Base-by-base conservation (phyloP, 2,888 invertebrate genomes). In the Esperia sulphurella region DNA sequence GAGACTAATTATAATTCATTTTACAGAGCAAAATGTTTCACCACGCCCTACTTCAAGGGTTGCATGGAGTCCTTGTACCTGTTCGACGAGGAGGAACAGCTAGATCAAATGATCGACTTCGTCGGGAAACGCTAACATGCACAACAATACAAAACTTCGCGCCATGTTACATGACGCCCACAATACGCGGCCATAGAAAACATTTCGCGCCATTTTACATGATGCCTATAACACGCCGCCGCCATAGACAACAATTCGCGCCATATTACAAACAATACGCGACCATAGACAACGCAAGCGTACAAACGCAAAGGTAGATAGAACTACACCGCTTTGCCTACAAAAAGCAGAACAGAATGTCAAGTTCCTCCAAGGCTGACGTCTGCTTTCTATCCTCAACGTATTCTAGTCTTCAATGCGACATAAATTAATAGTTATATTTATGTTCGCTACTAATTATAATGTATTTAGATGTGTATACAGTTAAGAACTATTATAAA, bases 11-110 rank as follows among this genome's bases (percentile, higher is more conserved):
- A 40, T 40, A 41, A 37, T 66, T 59, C 51, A n/a, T 62, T 73
- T 87, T 91, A 39, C 92, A 95, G 95, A 91, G 92, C 92, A 77
- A 91, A 93, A 86, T 95, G 95, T 91, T 95, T 95, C 90, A 92
- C 93, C 77, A 93, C 93, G 83, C 91, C 92, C 90, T 94, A 93
- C 91, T 95, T 95, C 91, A 92, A 92, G 90, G 94, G 94, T 89
- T 95, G 95, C 90, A 91, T 94, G 90, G 93, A 94, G 90, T 93
- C 94, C 82, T 91, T 95, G 88, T 91, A 94, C 87, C 91, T 94
- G 83, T 91, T 91, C 79, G 94, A 95, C 84, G 94, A 95, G 85
- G 92, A 92, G 90, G 93, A 94, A 80, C 92, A 93, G 85, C 92
- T 93, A 90, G 92, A 92, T 83, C 93, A 94, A 88, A 94, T 94